Base-by-base conservation (phyloP, 1,140 invertebrate species). In the Galleria mellonella region DNA sequence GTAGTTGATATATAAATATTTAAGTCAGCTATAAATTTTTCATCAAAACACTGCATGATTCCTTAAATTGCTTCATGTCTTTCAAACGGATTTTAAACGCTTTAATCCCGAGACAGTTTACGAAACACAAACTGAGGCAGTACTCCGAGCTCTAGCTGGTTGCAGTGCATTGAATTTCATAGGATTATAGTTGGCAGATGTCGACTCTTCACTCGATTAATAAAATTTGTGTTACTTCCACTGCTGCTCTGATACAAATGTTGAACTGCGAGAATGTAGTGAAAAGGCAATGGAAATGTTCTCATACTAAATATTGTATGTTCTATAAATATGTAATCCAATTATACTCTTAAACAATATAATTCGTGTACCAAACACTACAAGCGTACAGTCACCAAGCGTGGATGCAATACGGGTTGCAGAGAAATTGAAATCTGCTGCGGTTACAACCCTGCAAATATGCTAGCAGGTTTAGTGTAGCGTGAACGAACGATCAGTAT, bases 91-190 rank as follows among this genome's bases (percentile, higher is more conserved):
- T 47, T 48, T 42, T 28, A 32, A 32, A 44, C 30, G 28, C 27
- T n/a, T 9, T 57, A 53, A 49, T 53, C 48, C 45, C 12, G 13
- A 32, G 32, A 29, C 11, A 45, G 50, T 49, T 48, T 45, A 43
- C 39, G 29, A 49, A 47, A 49, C 17, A 42, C 36, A 43, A 43
- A 31, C 45, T 29, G 32, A 33, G 32, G 17, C 32, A 29, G 14
- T 28, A 47, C 49, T 46, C 45, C 50, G 41, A 43, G 43, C 42
- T 47, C 17, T 43, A 43, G 23, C 37, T 37, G 28, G 50, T 23
- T 54, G 55, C 55, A 53, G 28, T 44, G 49, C 54, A 45, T 31
- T 31, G 51, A 43, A 47, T 32, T 32, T 40, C 40, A 32, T 28
- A 29, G 31, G 14, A 60, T 40, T 39, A 47, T n/a, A 43, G 3